These are phyloP conservation scores for Carlito syrichta DNA, from an alignment of 2,113 vertebrate genomes.

Conservation along the genomic window DNA sequence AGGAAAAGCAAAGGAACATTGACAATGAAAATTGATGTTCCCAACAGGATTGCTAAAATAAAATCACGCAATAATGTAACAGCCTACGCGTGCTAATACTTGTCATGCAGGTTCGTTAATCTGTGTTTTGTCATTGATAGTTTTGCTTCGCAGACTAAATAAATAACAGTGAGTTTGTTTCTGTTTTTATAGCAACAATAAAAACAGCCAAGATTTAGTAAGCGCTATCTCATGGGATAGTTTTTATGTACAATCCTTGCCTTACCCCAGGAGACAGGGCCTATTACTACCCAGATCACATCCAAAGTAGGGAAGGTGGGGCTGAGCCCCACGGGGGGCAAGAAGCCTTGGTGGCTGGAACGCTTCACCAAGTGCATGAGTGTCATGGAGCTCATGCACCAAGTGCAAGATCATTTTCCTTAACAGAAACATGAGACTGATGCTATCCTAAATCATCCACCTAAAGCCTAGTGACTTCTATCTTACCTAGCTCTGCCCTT, in stretches of 20 bases:
- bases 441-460: not conserved
- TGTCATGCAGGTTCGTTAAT: not conserved
- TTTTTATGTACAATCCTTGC: fast-evolving
- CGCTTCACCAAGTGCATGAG: too few species aligned
- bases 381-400: too few species aligned
- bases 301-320: not conserved
- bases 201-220: not conserved
- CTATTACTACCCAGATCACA: fast-evolving
- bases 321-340: not conserved
- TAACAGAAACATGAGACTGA: not conserved
- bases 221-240: not conserved
- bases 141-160: not conserved
- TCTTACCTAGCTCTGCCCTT: too few species aligned
- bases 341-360: too few species aligned
- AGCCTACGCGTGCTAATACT: too few species aligned
- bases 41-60: not conserved
- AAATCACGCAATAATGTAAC: not conserved
- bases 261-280: fast-evolving
- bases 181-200: not conserved
- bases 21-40: not conserved
- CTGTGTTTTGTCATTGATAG: not conserved
- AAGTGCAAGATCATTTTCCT: not conserved
- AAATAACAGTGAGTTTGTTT: not conserved
- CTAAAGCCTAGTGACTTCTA: too few species aligned
- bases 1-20: not conserved